These are phyloP conservation scores for Cyphomyrus plagiostoma DNA, from an alignment of 2,113 vertebrate genomes.

Conservation along the genomic window DNA sequence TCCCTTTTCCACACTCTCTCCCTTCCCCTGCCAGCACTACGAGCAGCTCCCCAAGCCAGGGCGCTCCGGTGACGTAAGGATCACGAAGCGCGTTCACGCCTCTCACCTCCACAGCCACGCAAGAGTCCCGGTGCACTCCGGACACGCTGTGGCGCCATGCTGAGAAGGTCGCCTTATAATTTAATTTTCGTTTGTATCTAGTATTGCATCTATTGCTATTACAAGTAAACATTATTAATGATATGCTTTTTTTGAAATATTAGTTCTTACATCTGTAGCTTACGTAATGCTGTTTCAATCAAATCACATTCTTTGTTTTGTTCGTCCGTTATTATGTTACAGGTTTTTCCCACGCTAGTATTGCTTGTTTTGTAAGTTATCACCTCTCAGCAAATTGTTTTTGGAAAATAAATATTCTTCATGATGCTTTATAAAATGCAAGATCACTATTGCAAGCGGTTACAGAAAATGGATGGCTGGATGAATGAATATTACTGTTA, in stretches of 20 bases:
- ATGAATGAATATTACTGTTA: neutral
- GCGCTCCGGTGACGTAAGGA: slow-evolving; percentile 68
- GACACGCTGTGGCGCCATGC: slow-evolving; percentile 9
- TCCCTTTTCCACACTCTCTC: slow-evolving; percentile 35
- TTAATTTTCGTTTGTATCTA: neutral
- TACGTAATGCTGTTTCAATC: neutral
- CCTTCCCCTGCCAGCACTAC: slow-evolving; percentile 52
- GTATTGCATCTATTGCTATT: neutral
- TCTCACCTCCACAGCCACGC: slow-evolving; percentile 49
- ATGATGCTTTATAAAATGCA: neutral
- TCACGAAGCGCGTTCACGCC: slow-evolving; percentile 53
- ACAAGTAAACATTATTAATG: neutral
- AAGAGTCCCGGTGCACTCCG: slow-evolving; percentile 20
- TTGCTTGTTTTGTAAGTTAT: neutral
- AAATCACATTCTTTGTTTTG: neutral
- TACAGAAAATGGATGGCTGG: neutral
- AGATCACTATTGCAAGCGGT: neutral
- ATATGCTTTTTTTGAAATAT: neutral
- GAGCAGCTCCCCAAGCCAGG: slow-evolving; percentile 58
- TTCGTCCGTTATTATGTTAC: neutral
- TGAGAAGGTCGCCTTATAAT: slow-evolving; percentile 17
- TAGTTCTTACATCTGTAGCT: neutral
- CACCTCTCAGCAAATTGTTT: neutral
- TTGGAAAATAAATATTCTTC: neutral
- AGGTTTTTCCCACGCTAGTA: neutral